Base-by-base conservation (phyloP, 2,113 vertebrate species). In the Megaceryle maxima region DNA sequence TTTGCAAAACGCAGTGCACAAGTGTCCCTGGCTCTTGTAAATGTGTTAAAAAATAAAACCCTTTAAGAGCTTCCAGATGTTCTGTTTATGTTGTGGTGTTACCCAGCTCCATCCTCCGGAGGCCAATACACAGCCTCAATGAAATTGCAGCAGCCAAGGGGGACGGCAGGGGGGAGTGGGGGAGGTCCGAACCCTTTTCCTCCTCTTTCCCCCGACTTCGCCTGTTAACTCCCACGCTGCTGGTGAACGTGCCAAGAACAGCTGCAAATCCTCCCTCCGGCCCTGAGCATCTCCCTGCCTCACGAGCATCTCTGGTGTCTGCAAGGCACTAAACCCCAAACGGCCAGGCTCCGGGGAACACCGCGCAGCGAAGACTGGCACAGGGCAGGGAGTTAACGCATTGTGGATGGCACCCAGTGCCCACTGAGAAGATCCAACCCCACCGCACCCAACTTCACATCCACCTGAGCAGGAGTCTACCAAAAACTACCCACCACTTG, bases 21-120 rank as follows among this genome's bases (percentile, higher is more conserved):
- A 97, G 95, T 68, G 92, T 96, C 96, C 79, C 96, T 90, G 83
- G 92, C 89, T 93, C 95, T 92, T 88, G 86, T 94, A 96, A 96
- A 97, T 82, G 94, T 96, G 82, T 64, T 88, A 96, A 90, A 97
- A 97, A 97, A 96, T 86, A 96, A 94, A 97, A 89, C 48, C 73
- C 80, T 87, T 79, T 95, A 88, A 97, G 95, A 95, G 96, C 95
- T 97, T 97, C 97, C 97, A 97, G 97, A 97, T 98, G 97, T 96
- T 83, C 93, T 76, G 74, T 93, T 90, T 94, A 77, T 73, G 77
- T 28, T 72, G 85, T 85, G 87, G 80, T 89, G 89, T 88, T 96
- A 83, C 96, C 90, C 93, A 75, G 96, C 90, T 62, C 57, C 57
- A 7, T 92, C 91, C 95, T 92, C 97, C 9, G 0, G 96, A 88